Evolutionary conservation across 2,888 invertebrate species (phyloP).

Genomic region (Apodemia zela): DNA sequence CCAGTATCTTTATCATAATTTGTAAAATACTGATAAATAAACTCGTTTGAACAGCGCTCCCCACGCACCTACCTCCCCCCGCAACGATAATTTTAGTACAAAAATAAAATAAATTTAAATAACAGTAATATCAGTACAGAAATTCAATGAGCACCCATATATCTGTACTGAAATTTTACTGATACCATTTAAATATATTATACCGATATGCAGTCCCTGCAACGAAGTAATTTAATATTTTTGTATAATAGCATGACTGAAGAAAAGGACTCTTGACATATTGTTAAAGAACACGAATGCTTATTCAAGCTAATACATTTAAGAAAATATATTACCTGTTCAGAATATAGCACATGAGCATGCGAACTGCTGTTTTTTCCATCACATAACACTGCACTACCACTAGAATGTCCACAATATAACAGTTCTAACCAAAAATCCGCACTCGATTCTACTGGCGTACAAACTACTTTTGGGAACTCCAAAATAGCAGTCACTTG

Average conservation of each 20-base stretch:
- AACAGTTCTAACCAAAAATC: constrained; percentile 90
- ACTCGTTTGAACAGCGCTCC: too few species aligned
- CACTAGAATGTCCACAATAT: constrained; percentile 86
- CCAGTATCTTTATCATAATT: too few species aligned
- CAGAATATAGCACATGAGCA: constrained; percentile 86
- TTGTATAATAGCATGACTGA: not conserved
- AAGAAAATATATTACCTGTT: constrained; percentile 70
- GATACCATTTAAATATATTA: too few species aligned
- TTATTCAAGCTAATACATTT: not conserved
- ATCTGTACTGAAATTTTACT: too few species aligned
- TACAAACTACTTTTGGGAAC: constrained; percentile 86
- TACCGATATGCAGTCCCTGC: too few species aligned
- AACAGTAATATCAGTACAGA: too few species aligned
- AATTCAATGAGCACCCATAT: too few species aligned
- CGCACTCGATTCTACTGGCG: constrained; percentile 80
- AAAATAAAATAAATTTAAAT: too few species aligned
- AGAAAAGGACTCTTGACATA: not conserved
- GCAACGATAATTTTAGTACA: too few species aligned
- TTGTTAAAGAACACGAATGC: not conserved
- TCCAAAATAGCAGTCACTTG: constrained; percentile 87
- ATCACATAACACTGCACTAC: constrained; percentile 85
- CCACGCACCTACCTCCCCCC: too few species aligned
- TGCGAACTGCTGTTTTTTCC: constrained; percentile 74
- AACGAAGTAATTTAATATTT: constrained; percentile 8
- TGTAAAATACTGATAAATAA: too few species aligned